phyloP scores from a whole-genome alignment of 2,113 vertebrate genomes.

The Lipotes vexillifer region DNA sequence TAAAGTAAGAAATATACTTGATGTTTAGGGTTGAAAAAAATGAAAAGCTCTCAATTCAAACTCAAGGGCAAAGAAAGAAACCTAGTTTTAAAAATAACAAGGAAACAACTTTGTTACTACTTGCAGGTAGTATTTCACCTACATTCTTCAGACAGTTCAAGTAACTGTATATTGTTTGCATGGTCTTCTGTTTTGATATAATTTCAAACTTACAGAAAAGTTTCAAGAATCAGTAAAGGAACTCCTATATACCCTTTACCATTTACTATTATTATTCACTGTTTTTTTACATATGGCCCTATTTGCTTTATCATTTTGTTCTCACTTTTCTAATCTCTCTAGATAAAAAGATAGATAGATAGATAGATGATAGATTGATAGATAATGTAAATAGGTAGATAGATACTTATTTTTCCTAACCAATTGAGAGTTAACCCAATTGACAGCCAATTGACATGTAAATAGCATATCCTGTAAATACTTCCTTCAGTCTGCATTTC shows the following conservation, averaged over 20 bases:
- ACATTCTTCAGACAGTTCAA: neutral
- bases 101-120: neutral
- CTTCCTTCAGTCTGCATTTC: neutral
- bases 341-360: neutral
- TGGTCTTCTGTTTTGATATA: neutral
- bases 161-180: neutral
- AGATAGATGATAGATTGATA: neutral
- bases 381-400: neutral
- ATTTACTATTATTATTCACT: neutral
- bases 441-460: neutral
- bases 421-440: neutral
- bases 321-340: neutral
- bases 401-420: neutral
- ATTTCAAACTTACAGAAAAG: neutral
- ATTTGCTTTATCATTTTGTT: neutral
- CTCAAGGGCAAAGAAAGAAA: neutral
- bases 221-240: neutral
- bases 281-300: neutral
- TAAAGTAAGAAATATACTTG: neutral
- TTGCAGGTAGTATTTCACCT: neutral
- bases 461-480: neutral
- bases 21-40: neutral
- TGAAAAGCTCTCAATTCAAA: neutral
- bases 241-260: neutral
- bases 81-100: neutral